Conservation (phyloP, 2,797 vertebrate species). For the Danio albolineatus region DNA sequence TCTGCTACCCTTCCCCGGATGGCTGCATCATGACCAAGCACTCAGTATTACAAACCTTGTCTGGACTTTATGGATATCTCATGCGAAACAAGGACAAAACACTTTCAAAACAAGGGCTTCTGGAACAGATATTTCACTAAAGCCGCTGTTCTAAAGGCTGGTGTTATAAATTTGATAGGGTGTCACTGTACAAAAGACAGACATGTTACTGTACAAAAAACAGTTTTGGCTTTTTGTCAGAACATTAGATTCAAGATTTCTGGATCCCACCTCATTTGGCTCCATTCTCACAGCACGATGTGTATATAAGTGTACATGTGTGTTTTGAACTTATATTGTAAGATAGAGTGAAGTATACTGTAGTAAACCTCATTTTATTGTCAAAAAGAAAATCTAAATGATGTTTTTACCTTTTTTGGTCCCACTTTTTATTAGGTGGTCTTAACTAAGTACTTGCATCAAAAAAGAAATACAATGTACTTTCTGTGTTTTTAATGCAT, state of each 20-base stretch:
- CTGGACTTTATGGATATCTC: constrained; percentile 24
- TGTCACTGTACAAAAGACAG: constrained; percentile 26
- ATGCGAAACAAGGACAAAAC: neutral
- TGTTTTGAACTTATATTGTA: no score
- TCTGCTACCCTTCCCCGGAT: constrained; percentile 16
- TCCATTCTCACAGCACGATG: constrained; percentile 3
- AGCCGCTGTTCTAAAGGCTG: constrained; percentile 1
- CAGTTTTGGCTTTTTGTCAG: neutral
- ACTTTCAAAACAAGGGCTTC: constrained; percentile 16
- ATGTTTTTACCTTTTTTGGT: no score
- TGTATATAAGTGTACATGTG: no score
- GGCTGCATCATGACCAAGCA: neutral
- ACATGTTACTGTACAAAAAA: constrained; percentile 4
- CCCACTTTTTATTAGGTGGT: no score
- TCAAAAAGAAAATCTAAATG: no score
- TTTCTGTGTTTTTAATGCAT: no score
- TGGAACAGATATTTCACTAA: constrained; percentile 1
- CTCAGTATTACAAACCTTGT: neutral
- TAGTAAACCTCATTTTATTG: no score
- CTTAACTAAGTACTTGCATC: no score
- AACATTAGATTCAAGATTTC: neutral
- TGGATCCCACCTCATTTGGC: constrained; percentile 37
- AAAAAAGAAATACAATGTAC: no score
- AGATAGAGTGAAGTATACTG: no score
- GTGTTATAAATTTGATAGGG: constrained; percentile 8